A percentile compares a stretch with the other conserved stretches of the same genome.
Evolutionary conservation across 64 coral and sea anemone species (phyloP).

Genomic region (Platygyra sinensis): DNA sequence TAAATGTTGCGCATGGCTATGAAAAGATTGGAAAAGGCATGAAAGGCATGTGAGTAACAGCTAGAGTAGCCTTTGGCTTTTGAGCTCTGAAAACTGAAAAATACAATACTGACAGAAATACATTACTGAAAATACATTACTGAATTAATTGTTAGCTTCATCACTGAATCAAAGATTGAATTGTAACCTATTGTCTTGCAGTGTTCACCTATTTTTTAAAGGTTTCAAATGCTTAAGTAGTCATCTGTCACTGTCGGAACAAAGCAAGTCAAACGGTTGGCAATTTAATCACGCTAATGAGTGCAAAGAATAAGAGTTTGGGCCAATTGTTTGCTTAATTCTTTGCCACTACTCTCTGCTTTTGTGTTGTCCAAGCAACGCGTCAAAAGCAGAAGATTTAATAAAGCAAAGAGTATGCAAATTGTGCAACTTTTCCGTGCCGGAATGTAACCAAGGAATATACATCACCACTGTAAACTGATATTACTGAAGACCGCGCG

Average conservation of each 20-base stretch:
- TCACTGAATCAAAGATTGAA: no score
- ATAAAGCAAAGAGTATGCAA: slow-evolving; percentile 31
- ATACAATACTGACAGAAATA: no score
- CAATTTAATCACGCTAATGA: slow-evolving; percentile 16
- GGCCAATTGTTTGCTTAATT: slow-evolving; percentile 28
- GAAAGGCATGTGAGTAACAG: no score
- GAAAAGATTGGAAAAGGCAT: no score
- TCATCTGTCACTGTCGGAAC: background rate
- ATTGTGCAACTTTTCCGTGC: background rate
- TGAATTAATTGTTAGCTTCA: no score
- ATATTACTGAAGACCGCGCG: no score
- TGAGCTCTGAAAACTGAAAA: no score
- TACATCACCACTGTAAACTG: background rate
- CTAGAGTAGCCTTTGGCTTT: no score
- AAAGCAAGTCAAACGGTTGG: background rate
- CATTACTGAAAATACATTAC: no score
- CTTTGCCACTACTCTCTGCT: background rate
- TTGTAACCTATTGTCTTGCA: no score
- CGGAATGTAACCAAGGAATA: slow-evolving; percentile 1
- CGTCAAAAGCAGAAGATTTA: background rate
- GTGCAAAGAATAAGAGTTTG: slow-evolving; percentile 8
- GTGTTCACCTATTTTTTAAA: background rate
- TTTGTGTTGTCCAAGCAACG: slow-evolving; percentile 30
- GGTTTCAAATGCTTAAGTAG: background rate
- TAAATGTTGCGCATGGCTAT: no score